Evolutionary conservation across 1,140 invertebrate species (phyloP), one percentile per base, ranked within the genome.

Genomic region (Vanessa atalanta): DNA sequence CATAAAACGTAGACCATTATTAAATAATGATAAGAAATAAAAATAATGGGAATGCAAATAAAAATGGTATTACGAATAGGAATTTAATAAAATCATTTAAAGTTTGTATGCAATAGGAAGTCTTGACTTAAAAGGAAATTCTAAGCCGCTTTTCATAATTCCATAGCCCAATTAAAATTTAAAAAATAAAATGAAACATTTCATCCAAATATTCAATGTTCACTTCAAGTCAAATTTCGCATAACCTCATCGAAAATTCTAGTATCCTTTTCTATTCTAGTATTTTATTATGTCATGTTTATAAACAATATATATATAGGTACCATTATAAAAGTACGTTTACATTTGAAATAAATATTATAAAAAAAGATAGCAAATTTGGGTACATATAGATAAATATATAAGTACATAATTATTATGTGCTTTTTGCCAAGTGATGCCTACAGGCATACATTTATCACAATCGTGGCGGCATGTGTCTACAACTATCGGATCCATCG

Each of bases 1-100:
- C 91, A 83, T 93, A 93, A 92, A 93, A 93, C 91, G 91, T 88
- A 93, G 89, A 86, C 89, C 72, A 73, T 76, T 71, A 64, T 68
- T 71, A 76, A 76, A 72, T 72, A 70, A 70, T 50, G 50, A 47
- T 61, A 68, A 68, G 57, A 76, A 67, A 72, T 67, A 72, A 68
- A 72, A 48, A 63, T 76, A 71, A 72, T 47, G 74, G 73, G 73
- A 76, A 72, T 76, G 70, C 74, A 76, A 72, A 72, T 67, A 72
- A 76, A 72, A 71, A 47, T 53, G 15, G 26, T 65, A 7, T 15
- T 15, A 61, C 15, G 5, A 31, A 61, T 61, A 31, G 23, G 23
- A 61, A 37, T 61, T 61, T 31, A 61, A 61, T 31, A 61, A 6
- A 61, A 31, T 31, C 11, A 61, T 15, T 15, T 61, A 26, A 26